Conservation (phyloP, 2,113 vertebrate species). For the Pampusana beccarii region DNA sequence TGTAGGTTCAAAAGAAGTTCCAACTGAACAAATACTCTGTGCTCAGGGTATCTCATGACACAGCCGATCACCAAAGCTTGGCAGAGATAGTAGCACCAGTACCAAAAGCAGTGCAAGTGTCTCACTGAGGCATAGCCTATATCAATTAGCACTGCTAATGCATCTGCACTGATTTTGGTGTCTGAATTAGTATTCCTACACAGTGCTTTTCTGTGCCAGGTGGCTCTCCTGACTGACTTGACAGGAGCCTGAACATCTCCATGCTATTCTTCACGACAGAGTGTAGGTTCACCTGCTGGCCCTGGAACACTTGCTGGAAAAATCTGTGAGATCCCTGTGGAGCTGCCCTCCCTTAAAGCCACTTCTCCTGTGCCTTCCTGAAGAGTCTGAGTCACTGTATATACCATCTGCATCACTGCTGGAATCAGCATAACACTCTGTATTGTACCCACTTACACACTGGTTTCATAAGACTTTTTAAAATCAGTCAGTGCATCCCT, state of each 20-base stretch:
- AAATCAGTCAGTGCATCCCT: not conserved
- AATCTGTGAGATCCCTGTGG: not conserved
- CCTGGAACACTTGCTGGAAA: not conserved
- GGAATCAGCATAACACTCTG: not conserved
- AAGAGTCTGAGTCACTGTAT: accelerated
- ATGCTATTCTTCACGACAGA: no score
- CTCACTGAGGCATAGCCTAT: not conserved
- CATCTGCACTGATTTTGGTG: not conserved
- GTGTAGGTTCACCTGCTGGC: accelerated
- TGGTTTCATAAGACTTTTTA: not conserved
- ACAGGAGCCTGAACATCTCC: not conserved
- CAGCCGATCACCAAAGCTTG: accelerated
- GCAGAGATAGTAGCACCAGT: not conserved
- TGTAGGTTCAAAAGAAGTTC: not conserved
- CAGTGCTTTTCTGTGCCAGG: not conserved
- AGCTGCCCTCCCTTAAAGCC: not conserved
- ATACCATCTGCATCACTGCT: not conserved
- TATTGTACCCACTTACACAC: not conserved
- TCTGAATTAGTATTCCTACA: not conserved
- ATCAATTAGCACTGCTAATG: not conserved
- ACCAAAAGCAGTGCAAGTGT: not conserved
- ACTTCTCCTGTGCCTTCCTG: not conserved
- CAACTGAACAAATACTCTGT: not conserved
- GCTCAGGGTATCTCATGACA: accelerated
- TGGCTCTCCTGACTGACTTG: not conserved